Conservation (phyloP, 35 echinoderm and acorn worm species). For the Amphiura filiformis region DNA sequence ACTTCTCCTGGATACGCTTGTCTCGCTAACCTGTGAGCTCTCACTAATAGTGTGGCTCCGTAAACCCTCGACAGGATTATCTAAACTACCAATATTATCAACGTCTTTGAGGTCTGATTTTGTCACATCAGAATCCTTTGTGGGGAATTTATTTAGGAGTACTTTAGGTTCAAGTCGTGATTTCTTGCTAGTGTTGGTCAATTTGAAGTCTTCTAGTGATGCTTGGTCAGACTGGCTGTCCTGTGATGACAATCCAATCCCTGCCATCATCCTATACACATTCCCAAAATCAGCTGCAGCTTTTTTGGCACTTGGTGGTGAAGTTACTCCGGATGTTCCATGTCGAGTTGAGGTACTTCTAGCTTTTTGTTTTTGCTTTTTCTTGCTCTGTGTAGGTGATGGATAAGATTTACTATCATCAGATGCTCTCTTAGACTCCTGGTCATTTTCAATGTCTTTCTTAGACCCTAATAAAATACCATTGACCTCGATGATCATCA, state of each 20-base stretch:
- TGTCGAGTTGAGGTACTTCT: neutral
- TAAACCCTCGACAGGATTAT: neutral
- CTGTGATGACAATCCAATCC: neutral
- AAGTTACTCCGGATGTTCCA: neutral
- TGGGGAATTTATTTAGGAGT: neutral
- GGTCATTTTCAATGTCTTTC: too few species aligned
- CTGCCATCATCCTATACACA: neutral
- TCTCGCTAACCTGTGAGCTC: neutral
- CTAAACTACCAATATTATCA: neutral
- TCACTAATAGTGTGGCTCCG: neutral
- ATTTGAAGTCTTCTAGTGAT: neutral
- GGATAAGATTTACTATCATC: too few species aligned
- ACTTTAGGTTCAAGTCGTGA: neutral
- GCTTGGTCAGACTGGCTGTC: neutral
- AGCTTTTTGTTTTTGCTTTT: neutral
- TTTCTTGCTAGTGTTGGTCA: neutral
- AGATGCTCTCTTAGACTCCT: too few species aligned
- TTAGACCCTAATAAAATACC: too few species aligned
- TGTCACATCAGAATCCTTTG: neutral
- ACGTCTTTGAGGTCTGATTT: neutral
- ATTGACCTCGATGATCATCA: too few species aligned
- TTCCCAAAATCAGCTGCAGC: neutral
- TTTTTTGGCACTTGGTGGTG: neutral
- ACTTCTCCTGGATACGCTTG: neutral
- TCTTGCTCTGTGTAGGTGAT: neutral